Evolutionary conservation across 1,140 invertebrate species (phyloP).

Genomic region (Drosophila mayri): DNA sequence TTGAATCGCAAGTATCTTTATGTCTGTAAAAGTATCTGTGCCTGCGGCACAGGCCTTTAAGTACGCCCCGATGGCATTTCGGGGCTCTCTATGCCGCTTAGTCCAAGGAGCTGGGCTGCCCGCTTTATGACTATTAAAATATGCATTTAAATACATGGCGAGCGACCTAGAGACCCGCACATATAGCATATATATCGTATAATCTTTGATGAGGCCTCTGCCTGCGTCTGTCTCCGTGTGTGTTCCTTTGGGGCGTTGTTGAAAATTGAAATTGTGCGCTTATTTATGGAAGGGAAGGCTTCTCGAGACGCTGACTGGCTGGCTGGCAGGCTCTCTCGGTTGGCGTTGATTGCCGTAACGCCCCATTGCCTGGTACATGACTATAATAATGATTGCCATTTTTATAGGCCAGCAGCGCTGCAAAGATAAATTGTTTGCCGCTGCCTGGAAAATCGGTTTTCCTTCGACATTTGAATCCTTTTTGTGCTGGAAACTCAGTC

Average conservation of each 20-base stretch:
- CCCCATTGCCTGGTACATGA: constrained; percentile 79
- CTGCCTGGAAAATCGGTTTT: constrained; percentile 44
- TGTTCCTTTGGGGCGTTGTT: constrained; percentile 45
- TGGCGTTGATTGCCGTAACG: constrained; percentile 80
- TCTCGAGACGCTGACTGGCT: constrained; percentile 39
- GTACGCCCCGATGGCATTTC: constrained; percentile 71
- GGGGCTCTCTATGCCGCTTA: constrained; percentile 21
- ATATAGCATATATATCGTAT: constrained; percentile 19
- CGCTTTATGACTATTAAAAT: constrained; percentile 80
- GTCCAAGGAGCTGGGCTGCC: constrained; percentile 47
- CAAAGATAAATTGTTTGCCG: constrained; percentile 67
- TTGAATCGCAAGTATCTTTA: constrained; percentile 15
- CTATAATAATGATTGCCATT: constrained; percentile 80
- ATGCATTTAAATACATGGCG: constrained; percentile 75
- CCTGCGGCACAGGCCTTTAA: constrained; percentile 58
- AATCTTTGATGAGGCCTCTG: constrained; percentile 38
- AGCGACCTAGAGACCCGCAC: constrained; percentile 8
- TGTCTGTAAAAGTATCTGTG: constrained; percentile 37
- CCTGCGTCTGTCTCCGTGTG: constrained; percentile 33
- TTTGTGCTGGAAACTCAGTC: constrained; percentile 21
- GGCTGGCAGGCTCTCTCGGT: constrained; percentile 14
- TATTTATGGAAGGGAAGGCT: constrained; percentile 63
- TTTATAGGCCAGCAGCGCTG: constrained; percentile 55
- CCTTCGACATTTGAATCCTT: constrained; percentile 62
- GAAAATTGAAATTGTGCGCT: constrained; percentile 80